phyloP scores from a whole-genome alignment of 2,797 vertebrate species.

The Aeoliscus strigatus region DNA sequence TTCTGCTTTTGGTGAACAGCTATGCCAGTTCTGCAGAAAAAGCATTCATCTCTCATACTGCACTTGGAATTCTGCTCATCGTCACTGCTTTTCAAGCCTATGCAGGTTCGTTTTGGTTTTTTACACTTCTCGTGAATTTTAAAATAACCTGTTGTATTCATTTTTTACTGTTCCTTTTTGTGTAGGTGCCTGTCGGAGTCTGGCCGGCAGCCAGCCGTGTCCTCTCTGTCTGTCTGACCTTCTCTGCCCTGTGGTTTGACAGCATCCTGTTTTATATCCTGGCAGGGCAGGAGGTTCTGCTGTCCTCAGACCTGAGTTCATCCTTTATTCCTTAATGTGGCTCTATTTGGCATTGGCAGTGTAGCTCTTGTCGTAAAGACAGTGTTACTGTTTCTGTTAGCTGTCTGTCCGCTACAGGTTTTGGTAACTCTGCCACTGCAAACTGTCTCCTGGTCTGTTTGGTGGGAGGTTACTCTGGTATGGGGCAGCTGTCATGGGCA shows the following conservation, averaged over 20 bases:
- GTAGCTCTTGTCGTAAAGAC: constrained; percentile 68
- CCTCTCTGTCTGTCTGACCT: constrained; percentile 75
- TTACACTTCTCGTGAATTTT: neutral
- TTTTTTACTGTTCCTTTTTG: constrained; percentile 1
- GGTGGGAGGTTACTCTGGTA: constrained; percentile 74
- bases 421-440: constrained; percentile 77
- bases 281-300: constrained; percentile 65
- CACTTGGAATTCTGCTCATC: constrained; percentile 79
- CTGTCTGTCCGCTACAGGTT: constrained; percentile 57
- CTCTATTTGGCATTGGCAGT: constrained; percentile 70
- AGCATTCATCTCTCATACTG: constrained; percentile 70
- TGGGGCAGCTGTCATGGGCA: constrained; percentile 66
- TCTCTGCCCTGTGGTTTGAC: constrained; percentile 80
- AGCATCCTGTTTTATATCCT: constrained; percentile 78
- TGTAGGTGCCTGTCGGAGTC: constrained; percentile 74
- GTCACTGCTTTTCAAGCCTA: constrained; percentile 74
- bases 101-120: constrained; percentile 68
- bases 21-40: constrained; percentile 64
- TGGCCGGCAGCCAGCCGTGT: constrained; percentile 65
- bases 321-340: constrained; percentile 78
- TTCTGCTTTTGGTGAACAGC: constrained; percentile 77
- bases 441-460: constrained; percentile 78
- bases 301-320: constrained; percentile 23
- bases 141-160: too few relatives aligned
- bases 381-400: constrained; percentile 63